These are phyloP conservation scores for Garrulus glandarius DNA, from an alignment of 2,797 vertebrate species.

Conservation along the genomic window DNA sequence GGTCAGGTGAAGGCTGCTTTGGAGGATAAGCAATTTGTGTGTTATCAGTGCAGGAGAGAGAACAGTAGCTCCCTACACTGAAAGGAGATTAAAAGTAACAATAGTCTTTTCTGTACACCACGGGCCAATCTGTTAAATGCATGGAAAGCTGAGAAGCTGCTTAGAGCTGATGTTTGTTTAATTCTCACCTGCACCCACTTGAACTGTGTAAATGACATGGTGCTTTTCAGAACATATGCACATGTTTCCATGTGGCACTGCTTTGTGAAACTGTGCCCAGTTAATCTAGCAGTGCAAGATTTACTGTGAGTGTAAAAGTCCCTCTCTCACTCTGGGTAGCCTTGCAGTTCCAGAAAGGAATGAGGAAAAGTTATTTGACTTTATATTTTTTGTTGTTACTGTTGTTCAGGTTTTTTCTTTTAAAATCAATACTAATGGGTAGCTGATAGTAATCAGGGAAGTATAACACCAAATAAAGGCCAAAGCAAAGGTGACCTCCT, in stretches of 20 bases:
- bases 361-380: not conserved
- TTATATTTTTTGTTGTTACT: not conserved
- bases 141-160: conserved; percentile 40
- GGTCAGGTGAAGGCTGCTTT: conserved; percentile 47
- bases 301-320: not conserved
- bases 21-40: conserved; percentile 64
- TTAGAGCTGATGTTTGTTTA: conserved; percentile 34
- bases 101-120: conserved; percentile 31
- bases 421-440: not conserved
- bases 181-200: conserved; percentile 48
- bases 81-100: conserved; percentile 64
- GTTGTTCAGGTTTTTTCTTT: not conserved
- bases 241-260: not conserved
- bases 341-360: not conserved
- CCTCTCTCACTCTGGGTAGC: not conserved
- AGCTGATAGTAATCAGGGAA: not conserved
- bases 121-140: conserved; percentile 31
- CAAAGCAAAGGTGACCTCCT: not conserved
- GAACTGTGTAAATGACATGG: conserved; percentile 23
- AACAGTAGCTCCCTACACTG: conserved; percentile 20
- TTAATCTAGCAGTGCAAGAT: not conserved
- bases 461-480: not conserved
- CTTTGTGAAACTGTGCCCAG: not conserved
- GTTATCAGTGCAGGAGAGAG: conserved; percentile 44
- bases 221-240: not conserved